Percentiles rank a stretch among this genome's conserved stretches.
Conservation (phyloP, 2,888 invertebrate species). For the Ariolimax columbianus region DNA sequence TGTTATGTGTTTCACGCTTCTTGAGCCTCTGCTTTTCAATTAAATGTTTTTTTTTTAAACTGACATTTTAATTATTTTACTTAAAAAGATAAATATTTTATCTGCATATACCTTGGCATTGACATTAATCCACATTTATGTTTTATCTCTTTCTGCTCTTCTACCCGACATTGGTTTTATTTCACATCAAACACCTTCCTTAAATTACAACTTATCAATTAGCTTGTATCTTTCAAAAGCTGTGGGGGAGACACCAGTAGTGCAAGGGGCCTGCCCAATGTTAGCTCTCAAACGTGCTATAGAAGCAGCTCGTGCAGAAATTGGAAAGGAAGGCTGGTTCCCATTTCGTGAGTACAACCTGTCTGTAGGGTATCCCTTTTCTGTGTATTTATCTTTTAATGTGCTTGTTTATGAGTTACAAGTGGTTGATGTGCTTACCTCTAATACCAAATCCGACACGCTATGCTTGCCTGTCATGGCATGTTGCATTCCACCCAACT, state of each 20-base stretch:
- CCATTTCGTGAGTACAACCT: conserved; percentile 22
- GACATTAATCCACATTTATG: background rate
- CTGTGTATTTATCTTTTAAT: background rate
- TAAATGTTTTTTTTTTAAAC: no score
- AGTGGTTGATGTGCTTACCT: no score
- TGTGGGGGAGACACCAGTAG: conserved; percentile 72
- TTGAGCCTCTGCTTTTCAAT: no score
- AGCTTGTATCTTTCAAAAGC: conserved; percentile 57
- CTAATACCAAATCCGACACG: no score
- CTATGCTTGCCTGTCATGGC: no score
- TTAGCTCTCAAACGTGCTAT: conserved; percentile 72
- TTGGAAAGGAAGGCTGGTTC: conserved; percentile 62
- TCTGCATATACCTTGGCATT: background rate
- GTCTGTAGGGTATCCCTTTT: background rate
- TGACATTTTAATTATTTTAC: no score
- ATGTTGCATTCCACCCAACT: no score
- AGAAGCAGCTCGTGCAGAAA: conserved; percentile 67
- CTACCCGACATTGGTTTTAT: background rate
- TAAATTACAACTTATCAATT: background rate
- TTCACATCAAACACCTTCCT: background rate
- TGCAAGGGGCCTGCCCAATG: conserved; percentile 65
- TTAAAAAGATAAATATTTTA: background rate
- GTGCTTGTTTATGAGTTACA: background rate
- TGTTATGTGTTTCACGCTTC: no score
- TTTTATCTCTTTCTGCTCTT: background rate